Evolutionary conservation across 2,888 invertebrate genomes (phyloP).

Genomic region (Drosophila anomelani): DNA sequence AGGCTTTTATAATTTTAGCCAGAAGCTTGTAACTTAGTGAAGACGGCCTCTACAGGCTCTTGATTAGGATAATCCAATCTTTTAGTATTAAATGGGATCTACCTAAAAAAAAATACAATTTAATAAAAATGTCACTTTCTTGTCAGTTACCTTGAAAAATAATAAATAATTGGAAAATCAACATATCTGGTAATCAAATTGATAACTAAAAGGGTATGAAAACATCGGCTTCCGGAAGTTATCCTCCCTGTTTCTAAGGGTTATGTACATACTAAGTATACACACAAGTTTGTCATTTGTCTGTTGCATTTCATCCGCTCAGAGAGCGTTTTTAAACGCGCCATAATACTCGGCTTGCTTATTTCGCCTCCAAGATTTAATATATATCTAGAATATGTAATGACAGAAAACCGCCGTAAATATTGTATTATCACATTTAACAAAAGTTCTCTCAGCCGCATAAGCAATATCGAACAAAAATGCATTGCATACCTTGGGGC

Average conservation of each 20-base stretch:
- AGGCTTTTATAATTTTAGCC: not conserved
- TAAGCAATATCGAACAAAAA: not conserved
- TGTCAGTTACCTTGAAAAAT: not conserved
- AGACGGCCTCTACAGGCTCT: not conserved
- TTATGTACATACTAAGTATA: conserved; percentile 6
- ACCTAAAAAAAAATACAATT: not conserved
- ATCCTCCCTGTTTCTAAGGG: not conserved
- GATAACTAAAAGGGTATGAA: not conserved
- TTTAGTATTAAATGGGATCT: not conserved
- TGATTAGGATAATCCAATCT: not conserved
- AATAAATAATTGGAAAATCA: not conserved
- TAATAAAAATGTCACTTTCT: not conserved
- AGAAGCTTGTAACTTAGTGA: not conserved
- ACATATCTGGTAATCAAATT: not conserved
- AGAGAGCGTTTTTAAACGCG: not conserved
- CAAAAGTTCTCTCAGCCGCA: not conserved
- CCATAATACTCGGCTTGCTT: not conserved
- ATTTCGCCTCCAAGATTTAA: not conserved
- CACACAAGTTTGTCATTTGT: conserved; percentile 7
- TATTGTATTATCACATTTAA: not conserved
- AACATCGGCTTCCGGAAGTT: not conserved
- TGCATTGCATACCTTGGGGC: conserved; percentile 25
- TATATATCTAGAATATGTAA: not conserved
- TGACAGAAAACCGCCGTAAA: not conserved
- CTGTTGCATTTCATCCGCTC: not conserved